Evolutionary conservation across 1,140 invertebrate species (phyloP).

Genomic region (Drosophila parvula): DNA sequence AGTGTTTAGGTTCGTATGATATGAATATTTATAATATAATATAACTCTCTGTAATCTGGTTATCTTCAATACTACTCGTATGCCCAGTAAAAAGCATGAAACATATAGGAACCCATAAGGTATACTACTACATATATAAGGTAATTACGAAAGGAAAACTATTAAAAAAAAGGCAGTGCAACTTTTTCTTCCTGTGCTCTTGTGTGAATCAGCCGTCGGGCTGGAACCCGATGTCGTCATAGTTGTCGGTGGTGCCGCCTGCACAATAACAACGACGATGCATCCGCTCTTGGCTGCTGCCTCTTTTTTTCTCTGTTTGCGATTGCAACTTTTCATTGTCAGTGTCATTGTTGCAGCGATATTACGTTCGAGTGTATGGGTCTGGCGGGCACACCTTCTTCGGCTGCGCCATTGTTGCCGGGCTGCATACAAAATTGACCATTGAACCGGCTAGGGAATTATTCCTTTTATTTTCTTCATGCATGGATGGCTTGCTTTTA

Average conservation of each 20-base stretch:
- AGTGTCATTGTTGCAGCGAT: constrained; percentile 72
- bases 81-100: neutral
- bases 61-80: neutral
- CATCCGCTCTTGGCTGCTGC: constrained; percentile 62
- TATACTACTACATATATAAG: no score
- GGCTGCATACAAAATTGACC: constrained; percentile 70
- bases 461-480: constrained; percentile 51
- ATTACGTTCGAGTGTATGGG: constrained; percentile 34
- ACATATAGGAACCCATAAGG: neutral
- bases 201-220: constrained; percentile 30
- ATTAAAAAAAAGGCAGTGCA: no score
- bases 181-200: constrained; percentile 6
- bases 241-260: constrained; percentile 57
- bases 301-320: constrained; percentile 32
- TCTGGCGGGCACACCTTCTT: constrained; percentile 49
- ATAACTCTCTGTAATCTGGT: no score
- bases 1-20: neutral
- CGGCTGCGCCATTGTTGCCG: constrained; percentile 49
- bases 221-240: constrained; percentile 61
- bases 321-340: constrained; percentile 67
- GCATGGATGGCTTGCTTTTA: constrained; percentile 52
- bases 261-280: constrained; percentile 61
- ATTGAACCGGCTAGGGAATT: constrained; percentile 62
- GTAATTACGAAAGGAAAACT: neutral
- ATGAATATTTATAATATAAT: no score